Base-by-base conservation (phyloP, 2,888 invertebrate species). In the Encarsia formosa region DNA sequence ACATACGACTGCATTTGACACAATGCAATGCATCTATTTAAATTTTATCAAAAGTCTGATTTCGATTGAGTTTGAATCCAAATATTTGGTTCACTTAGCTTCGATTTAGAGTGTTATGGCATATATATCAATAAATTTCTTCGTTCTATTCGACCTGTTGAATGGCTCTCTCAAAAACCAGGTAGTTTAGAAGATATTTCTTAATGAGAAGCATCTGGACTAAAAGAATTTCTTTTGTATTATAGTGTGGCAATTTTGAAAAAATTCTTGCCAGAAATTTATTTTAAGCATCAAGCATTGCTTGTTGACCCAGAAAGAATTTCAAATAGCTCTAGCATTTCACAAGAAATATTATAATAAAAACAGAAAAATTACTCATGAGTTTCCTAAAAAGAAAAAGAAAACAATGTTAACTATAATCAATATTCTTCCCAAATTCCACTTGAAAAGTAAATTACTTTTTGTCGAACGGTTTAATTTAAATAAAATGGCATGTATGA, bases 201-300 rank as follows among this genome's bases (percentile, higher is more conserved):
- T 4, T 50, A 58, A 44, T 60, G 55, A 56, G 61, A 63, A 50
- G 60, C 57, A 1, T 45, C 40, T 11, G 61, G 61, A 19, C 49
- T 57, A 2, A 63, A 59, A 55, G 23, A 26, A 8, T 60, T 50
- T 46, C 46, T 61, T 9, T 52, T 60, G 4, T 45, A 57, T 23
- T 62, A 58, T 46, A 61, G 57, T 2, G 8, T 60, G 15, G 57
- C 57, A 16, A 38, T 61, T 34, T 34, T 62, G n/a, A 8, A 42
- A 19, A 54, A 55, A 13, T 29, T 60, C 15, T 59, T 63, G 61
- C 6, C 9, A n/a, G 15, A 37, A 11, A 46, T 47, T n/a, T 61
- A 54, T 42, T 57, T 60, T 16, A 20, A 56, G 6, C 58, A 62
- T 48, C 57, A 61, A 39, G 43, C 35, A 16, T 40, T 43, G n/a